These are phyloP conservation scores for Napeogenes sylphis DNA, from an alignment of 2,888 invertebrate genomes.

Conservation along the genomic window DNA sequence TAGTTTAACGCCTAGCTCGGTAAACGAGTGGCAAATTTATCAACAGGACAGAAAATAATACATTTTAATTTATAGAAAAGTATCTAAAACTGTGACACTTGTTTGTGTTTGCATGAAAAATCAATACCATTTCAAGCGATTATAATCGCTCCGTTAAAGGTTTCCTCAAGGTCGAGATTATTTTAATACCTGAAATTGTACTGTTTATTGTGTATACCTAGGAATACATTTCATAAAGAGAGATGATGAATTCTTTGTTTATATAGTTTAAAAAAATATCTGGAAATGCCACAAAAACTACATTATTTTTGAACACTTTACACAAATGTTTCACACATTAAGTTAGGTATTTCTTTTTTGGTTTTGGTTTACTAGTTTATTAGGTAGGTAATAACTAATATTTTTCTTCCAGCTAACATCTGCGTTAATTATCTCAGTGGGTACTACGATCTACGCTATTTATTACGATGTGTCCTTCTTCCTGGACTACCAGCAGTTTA, in stretches of 20 bases:
- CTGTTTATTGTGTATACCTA: too few relatives aligned
- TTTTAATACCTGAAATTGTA: not conserved
- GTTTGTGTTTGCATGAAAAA: conserved; percentile 15
- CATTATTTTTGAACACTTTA: too few relatives aligned
- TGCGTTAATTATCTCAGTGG: conserved; percentile 83
- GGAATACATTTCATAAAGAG: too few relatives aligned
- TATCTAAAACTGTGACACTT: not conserved
- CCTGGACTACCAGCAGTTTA: conserved; percentile 85
- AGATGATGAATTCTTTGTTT: too few relatives aligned
- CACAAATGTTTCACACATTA: too few relatives aligned
- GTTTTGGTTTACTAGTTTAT: too few relatives aligned
- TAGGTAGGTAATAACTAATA: not conserved
- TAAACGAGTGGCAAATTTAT: too few relatives aligned
- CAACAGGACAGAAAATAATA: not conserved
- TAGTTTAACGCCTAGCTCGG: too few relatives aligned
- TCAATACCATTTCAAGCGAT: conserved; percentile 25
- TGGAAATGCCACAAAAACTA: too few relatives aligned
- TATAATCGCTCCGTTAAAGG: conserved; percentile 22
- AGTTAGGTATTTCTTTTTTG: too few relatives aligned
- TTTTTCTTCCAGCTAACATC: conserved; percentile 81
- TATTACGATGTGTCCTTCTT: conserved; percentile 87
- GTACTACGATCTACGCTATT: conserved; percentile 83
- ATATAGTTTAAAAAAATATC: too few relatives aligned
- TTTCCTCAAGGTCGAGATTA: conserved; percentile 20
- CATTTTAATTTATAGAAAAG: not conserved